These are phyloP conservation scores for Diorhabda sublineata DNA, from an alignment of 1,140 invertebrate genomes.

Conservation along the genomic window DNA sequence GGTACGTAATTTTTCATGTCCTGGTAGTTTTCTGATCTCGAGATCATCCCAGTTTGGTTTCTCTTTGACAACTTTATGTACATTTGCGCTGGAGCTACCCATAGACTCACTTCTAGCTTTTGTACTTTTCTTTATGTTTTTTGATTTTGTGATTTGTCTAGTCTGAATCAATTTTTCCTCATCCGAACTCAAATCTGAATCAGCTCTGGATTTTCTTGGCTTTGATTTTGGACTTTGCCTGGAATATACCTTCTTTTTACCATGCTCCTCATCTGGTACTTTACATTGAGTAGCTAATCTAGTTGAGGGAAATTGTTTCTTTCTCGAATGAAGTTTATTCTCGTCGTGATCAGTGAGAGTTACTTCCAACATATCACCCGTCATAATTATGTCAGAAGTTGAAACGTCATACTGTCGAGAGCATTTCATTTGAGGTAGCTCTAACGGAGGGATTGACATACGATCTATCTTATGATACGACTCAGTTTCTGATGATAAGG, in stretches of 20 bases:
- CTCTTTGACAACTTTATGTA: no score
- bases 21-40: no score
- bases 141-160: constrained; percentile 6
- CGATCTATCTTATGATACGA: constrained; percentile 27
- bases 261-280: constrained; percentile 6
- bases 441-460: constrained; percentile 10
- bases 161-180: constrained; percentile 33
- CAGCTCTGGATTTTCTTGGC: constrained; percentile 28
- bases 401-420: constrained; percentile 12
- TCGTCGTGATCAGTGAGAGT: constrained; percentile 34
- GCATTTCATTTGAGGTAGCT: constrained; percentile 7
- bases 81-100: no score
- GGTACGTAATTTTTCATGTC: no score
- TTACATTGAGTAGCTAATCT: background rate
- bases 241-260: constrained; percentile 11
- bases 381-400: constrained; percentile 38
- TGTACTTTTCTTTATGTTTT: constrained; percentile 9
- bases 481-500: constrained; percentile 41
- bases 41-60: no score
- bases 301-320: background rate
- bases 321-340: background rate
- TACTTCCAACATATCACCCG: constrained; percentile 46
- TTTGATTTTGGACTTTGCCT: constrained; percentile 12
- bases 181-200: constrained; percentile 43
- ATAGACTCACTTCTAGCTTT: constrained; percentile 4